Evolutionary conservation across 2,113 vertebrate genomes (phyloP).

Genomic region (Nesogale talazaci): DNA sequence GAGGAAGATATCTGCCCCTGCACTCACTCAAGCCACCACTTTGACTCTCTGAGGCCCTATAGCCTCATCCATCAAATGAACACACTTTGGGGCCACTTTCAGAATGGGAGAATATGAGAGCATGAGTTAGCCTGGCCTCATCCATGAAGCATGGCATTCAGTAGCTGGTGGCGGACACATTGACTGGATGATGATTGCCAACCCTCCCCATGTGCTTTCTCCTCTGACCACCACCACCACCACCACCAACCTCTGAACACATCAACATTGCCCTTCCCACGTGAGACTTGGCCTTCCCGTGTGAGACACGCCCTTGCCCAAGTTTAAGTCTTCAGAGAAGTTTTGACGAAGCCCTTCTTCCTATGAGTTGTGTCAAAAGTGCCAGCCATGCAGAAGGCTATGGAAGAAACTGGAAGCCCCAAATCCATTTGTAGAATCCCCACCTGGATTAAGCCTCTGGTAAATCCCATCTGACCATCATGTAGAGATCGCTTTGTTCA

Average conservation of each 20-base stretch:
- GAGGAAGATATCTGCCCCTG: not conserved
- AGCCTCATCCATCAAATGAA: not conserved
- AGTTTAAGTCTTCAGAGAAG: not conserved
- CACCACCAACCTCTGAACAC: no score
- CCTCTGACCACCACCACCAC: conserved; percentile 27
- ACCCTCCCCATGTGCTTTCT: not conserved
- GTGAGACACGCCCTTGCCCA: not conserved
- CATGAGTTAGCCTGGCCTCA: not conserved
- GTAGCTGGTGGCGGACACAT: not conserved
- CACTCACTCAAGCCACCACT: not conserved
- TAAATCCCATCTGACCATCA: no score
- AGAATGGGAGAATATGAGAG: not conserved
- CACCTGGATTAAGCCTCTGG: no score
- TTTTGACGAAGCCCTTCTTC: not conserved
- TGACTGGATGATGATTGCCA: not conserved
- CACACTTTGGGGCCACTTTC: not conserved
- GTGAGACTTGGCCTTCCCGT: not conserved
- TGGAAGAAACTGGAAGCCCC: no score
- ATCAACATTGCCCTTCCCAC: not conserved
- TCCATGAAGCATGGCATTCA: not conserved
- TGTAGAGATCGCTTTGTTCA: no score
- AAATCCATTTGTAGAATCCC: no score
- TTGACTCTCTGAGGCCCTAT: not conserved
- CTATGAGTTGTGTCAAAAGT: not conserved
- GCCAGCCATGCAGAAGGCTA: not conserved